Evolutionary conservation across 2,113 vertebrate genomes (phyloP).

Genomic region (Calidris pugnax): DNA sequence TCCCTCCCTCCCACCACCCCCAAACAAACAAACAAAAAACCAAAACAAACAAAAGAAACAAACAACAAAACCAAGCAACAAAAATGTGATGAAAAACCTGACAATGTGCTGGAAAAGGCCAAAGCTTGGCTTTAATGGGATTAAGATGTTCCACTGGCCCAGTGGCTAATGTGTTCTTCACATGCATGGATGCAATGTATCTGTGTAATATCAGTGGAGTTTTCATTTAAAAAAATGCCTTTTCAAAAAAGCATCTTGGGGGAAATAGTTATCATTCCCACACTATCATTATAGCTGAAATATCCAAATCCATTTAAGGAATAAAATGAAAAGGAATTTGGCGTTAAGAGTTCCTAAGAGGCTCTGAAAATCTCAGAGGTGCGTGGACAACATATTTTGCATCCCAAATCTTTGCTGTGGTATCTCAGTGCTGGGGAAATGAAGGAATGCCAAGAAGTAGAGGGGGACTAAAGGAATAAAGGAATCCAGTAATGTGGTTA

Average conservation of each 20-base stretch:
- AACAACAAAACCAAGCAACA: not conserved
- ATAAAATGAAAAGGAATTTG: constrained; percentile 36
- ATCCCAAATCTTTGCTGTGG: not conserved
- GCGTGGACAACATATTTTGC: not conserved
- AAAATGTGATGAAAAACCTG: not conserved
- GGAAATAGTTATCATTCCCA: constrained; percentile 45
- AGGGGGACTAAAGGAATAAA: not conserved
- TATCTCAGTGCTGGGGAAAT: not conserved
- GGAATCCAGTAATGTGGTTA: not conserved
- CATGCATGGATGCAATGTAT: fast-evolving
- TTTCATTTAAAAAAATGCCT: not conserved
- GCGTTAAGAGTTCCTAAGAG: not conserved
- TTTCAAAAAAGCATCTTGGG: not conserved
- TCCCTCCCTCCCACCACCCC: fast-evolving
- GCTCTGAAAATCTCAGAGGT: constrained; percentile 15
- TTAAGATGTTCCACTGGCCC: not conserved
- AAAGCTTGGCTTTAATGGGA: not conserved
- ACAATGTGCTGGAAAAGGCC: not conserved
- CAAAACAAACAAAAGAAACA: no score
- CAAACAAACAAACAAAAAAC: not conserved
- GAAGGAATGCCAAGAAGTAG: not conserved
- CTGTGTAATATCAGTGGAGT: not conserved
- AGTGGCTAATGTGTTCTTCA: not conserved
- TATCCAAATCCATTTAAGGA: constrained; percentile 50
- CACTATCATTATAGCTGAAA: not conserved